phyloP scores from a whole-genome alignment of 1,140 invertebrate species.

The Drosophila pectinifera region DNA sequence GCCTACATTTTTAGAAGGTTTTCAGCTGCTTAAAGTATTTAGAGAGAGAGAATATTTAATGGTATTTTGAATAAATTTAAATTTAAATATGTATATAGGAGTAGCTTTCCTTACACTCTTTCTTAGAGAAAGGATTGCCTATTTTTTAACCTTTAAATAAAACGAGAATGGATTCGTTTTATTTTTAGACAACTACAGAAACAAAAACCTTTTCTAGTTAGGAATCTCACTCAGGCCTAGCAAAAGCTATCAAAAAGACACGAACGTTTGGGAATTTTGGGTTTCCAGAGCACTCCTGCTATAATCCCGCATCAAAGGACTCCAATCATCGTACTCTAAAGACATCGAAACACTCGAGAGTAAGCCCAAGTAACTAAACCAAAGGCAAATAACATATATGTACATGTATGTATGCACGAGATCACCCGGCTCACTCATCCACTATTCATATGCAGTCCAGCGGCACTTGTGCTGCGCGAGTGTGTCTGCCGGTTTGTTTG shows the following conservation, averaged over 20 bases:
- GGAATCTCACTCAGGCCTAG: neutral
- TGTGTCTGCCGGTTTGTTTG: conserved; percentile 38
- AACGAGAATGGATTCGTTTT: rapidly evolving
- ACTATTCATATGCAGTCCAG: conserved; percentile 78
- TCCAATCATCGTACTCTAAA: conserved; percentile 9
- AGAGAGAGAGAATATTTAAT: neutral
- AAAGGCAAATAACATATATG: conserved; percentile 10
- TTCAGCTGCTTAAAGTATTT: neutral
- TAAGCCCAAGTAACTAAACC: conserved; percentile 47
- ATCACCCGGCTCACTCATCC: conserved; percentile 30
- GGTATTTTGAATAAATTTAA: no score
- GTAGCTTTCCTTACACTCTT: neutral
- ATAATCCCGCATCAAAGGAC: neutral
- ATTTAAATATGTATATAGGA: neutral
- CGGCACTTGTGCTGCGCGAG: conserved; percentile 36
- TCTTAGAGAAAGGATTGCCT: neutral
- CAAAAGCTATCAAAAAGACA: neutral
- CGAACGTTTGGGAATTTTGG: neutral
- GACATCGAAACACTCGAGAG: conserved; percentile 14
- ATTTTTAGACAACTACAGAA: no score
- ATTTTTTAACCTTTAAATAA: neutral
- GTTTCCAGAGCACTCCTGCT: neutral
- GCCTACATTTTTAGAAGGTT: neutral
- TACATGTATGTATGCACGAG: conserved; percentile 4
- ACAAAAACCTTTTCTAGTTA: neutral